Evolutionary conservation across 2,113 vertebrate genomes (phyloP), one percentile per base, ranked within the genome.

Genomic region (Erythrolamprus reginae): DNA sequence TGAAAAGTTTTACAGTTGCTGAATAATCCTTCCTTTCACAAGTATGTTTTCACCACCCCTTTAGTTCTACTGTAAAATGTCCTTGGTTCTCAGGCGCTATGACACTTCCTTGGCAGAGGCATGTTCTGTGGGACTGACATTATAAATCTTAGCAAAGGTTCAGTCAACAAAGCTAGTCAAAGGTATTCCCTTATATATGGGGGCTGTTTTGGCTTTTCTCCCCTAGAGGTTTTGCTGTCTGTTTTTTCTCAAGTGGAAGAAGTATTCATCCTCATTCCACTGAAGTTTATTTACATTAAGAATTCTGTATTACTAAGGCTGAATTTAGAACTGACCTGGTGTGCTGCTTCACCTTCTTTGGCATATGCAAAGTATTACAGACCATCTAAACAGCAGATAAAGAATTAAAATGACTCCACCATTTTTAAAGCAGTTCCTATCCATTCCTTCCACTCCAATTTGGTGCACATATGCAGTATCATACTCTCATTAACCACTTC

Each of bases 151-250:
- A 55, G 52, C 65, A 45, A 65, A 10, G 88, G 89, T 50, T n/a
- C 83, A 33, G 0, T 87, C 86, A 52, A 38, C 53, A 91, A 38
- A 51, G 2, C 47, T 51, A 92, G 91, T 87, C 93, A 93, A 95
- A 96, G 92, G 94, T 95, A 94, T 94, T 90, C 90, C 93, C 92
- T 95, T 92, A 95, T 65, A 90, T 61, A 84, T 91, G 94, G 84
- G 48, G 88, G 89, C 26, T 50, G 1, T 94, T 95, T 90, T 94
- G 92, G 52, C 89, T 96, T 94, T 93, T 94, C 65, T 93, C 58
- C 96, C 82, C 84, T 0, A 17, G 86, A 23, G 93, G 77, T 89
- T 26, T 21, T 92, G 33, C 56, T 90, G 93, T 45, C 93, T 96
- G 88, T 48, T 96, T 92, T 88, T 95, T 96, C 56, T 97, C 90